Evolutionary conservation across 1,140 invertebrate genomes (phyloP).

Genomic region (Lamellibrachia luymesi): DNA sequence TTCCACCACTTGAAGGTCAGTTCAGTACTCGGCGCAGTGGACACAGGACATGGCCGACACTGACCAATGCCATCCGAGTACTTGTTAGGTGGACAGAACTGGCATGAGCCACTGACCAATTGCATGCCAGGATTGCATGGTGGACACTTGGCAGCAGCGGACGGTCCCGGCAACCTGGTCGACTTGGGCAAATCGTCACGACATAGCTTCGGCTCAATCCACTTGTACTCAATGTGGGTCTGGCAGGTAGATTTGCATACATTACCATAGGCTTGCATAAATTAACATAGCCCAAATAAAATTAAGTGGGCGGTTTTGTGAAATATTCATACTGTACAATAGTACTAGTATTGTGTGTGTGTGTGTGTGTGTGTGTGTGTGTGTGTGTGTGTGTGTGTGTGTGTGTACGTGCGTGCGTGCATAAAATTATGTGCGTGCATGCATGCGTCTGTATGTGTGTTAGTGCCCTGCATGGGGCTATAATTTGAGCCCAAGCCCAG

Average conservation of each 20-base stretch:
- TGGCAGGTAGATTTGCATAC: conserved; percentile 25
- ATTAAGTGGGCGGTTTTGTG: background rate
- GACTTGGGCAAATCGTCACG: conserved; percentile 51
- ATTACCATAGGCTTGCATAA: background rate
- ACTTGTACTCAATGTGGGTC: conserved; percentile 60
- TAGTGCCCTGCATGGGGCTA: too few relatives aligned
- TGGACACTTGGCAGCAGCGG: conserved; percentile 54
- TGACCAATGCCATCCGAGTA: conserved; percentile 53
- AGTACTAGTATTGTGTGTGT: too few relatives aligned
- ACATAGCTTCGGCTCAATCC: conserved; percentile 64
- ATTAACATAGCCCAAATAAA: too few relatives aligned
- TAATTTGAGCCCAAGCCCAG: too few relatives aligned
- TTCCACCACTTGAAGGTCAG: conserved; percentile 62
- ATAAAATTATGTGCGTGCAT: background rate
- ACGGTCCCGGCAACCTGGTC: conserved; percentile 53
- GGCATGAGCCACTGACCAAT: conserved; percentile 49
- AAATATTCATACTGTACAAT: too few relatives aligned
- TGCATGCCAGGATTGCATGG: conserved; percentile 65
- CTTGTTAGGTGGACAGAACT: conserved; percentile 53
- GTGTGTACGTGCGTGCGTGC: background rate
- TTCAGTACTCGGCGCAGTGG: conserved; percentile 62
- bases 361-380: conserved; percentile 17
- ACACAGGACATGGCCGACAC: conserved; percentile 60
- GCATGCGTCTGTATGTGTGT: background rate
- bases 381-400: conserved; percentile 16